Evolutionary conservation across 2,888 invertebrate species (phyloP), one percentile per base, ranked within the genome.

Genomic region (Brachyopa scutellaris): DNA sequence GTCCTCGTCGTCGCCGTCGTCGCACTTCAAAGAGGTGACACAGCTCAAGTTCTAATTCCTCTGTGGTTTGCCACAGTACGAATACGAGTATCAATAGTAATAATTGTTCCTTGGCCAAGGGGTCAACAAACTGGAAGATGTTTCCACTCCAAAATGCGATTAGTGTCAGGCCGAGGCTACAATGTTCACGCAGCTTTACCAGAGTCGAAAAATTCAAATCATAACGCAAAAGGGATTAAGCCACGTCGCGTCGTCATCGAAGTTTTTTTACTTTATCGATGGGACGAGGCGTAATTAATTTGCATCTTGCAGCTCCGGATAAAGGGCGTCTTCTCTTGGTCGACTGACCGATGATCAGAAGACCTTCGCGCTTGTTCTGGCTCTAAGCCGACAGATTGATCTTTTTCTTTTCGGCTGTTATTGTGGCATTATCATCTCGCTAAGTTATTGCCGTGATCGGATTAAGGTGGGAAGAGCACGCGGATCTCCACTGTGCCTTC

Each of bases 341-440:
- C 40, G 21, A 26, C 36, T 69, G 62, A 57, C 47, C 74, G 74
- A 49, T 49, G 74, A 76, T 77, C 82, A 36, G 36, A 19, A 70
- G 70, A 66, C 64, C 77, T 77, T 70, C 70, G 66, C 53, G 82
- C 76, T 82, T 76, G 76, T 82, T 77, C 70, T 26, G 40, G 57
- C 47, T 57, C n/a, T 83, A 83, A 83, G 83, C 57, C 73, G 83
- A 83, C 83, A 78, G 77, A 83, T 78, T 83, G 83, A 83, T 83
- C 70, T 83, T 83, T 83, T 83, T 26, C 72, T 83, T 51, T 62
- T 72, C 51, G 78, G 83, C 72, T 76, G 73, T 83, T 83, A 73
- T 78, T 78, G 83, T 73, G 78, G 83, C 78, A 83, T 83, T 77
- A 83, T 83, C 77, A 83, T 83, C 83, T 78, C 40, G 36, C 83